phyloP scores from a whole-genome alignment of 92 coral and sea anemone species.

The Phenganax marumi region DNA sequence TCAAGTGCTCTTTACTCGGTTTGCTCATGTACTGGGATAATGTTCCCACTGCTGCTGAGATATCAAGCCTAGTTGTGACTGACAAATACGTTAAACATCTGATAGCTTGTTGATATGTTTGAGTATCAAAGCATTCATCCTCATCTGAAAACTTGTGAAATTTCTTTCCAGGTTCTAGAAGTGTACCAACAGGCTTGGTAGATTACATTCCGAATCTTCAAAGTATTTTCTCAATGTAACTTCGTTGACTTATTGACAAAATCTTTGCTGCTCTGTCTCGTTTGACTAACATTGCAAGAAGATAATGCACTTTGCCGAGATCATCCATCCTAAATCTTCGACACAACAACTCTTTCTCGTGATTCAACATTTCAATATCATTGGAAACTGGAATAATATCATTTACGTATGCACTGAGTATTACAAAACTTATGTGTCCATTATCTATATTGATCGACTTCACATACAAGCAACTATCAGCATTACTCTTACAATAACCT shows the following conservation, averaged over 20 bases:
- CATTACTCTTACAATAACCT: no score
- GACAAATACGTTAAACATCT: slow-evolving; percentile 62
- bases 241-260: slow-evolving; percentile 56
- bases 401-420: slow-evolving; percentile 45
- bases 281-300: slow-evolving; percentile 60
- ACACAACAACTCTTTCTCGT: slow-evolving; percentile 59
- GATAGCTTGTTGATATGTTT: no score
- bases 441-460: no score
- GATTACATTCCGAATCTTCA: slow-evolving; percentile 64
- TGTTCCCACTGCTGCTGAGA: slow-evolving; percentile 45
- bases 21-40: slow-evolving; percentile 46
- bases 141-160: slow-evolving; percentile 37
- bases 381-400: slow-evolving; percentile 53
- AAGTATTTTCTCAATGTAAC: slow-evolving; percentile 53
- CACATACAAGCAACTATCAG: no score
- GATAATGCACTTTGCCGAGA: slow-evolving; percentile 54
- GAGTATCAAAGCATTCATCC: slow-evolving; percentile 48
- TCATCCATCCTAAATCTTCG: slow-evolving; percentile 56
- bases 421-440: no score
- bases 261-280: slow-evolving; percentile 55
- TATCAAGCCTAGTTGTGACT: slow-evolving; percentile 66
- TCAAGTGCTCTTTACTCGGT: slow-evolving; percentile 52
- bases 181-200: slow-evolving; percentile 65
- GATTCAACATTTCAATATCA: slow-evolving; percentile 52
- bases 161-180: slow-evolving; percentile 62